Base-by-base conservation (phyloP, 2,888 invertebrate species). In the Orchesellides sinensis region DNA sequence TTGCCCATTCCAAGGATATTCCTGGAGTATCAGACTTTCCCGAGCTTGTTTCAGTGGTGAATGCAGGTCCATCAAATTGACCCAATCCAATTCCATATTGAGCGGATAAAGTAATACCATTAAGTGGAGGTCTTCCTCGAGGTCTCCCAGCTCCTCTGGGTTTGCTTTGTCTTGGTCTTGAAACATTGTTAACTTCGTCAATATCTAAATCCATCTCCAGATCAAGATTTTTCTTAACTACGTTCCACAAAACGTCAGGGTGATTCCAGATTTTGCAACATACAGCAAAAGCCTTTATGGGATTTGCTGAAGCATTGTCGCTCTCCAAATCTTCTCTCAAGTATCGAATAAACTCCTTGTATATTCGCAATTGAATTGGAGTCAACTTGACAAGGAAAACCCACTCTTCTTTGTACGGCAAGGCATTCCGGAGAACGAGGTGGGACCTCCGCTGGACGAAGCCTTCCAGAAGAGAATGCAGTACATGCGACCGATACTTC, bases 231-330 rank as follows among this genome's bases (percentile, higher is more conserved):
- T 96, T 96, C 89, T 94, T 94, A 78, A 97, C 90, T 89, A 96
- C 96, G 89, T 96, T 95, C 90, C 96, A 97, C 29, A 97, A 90
- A 19, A 97, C 96, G 90, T 97, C 97, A 0, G 97, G 97, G 91
- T 97, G 97, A 90, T 97, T 97, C 97, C 97, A 97, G 88, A 97
- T 97, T 92, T 99, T 99, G 90, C 98, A 98, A 90, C 99, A 99
- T 78, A 99, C 98, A 21, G 99, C 97, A 90, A 99, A 99, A 1
- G 99, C 98, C 91, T 98, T 98, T 77, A 99, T 91, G 0, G 99
- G 98, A 92, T 99, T 99, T 74, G 96, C 96, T 14, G 95, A 93
- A 68, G 96, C 95, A 19, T 94, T 94, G 25, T 96, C 92, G 0
- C 96, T 95, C 0, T 96, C 96, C 90, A 96, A 96, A 29, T 90